Evolutionary conservation across 1,140 invertebrate species (phyloP), one percentile per base, ranked within the genome.

Genomic region (Caligus rogercresseyi): DNA sequence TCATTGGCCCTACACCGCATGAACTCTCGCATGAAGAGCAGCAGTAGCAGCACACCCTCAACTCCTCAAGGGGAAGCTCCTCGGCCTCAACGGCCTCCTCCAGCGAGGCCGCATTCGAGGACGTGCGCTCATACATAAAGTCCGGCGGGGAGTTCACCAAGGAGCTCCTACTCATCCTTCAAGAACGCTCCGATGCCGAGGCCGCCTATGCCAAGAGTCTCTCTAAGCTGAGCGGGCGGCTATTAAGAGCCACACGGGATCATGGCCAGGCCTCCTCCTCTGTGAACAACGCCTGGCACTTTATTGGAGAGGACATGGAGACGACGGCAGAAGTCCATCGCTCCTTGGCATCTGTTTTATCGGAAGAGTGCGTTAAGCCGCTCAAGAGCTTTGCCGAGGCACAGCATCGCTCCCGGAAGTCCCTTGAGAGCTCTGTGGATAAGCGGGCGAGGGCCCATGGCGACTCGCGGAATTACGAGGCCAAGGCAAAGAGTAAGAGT

Each of bases 91-190:
- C n/a, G n/a, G n/a, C n/a, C n/a, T n/a, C n/a, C n/a, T n/a, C n/a
- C n/a, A n/a, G n/a, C n/a, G 85, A 87, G 73, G 87, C 87, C 73
- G 89, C 89, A 14, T 95, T 94, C 73, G 89, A 93, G 70, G 90
- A 94, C 71, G 76, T 95, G 23, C 79, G 89, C 63, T 81, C 85
- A 66, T 89, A 89, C 71, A 84, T 95, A 65, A 92, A 92, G 72
- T 87, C 91, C 72, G 89, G 89, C 18, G 86, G 86, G 53, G 90
- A 95, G 72, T 91, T 94, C 70, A 89, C 86, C 74, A 93, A 93
- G 71, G 89, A 94, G 70, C 76, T 95, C 21, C 80, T 87, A 0
- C 74, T 80, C 43, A 87, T 94, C 67, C 75, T 94, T 62, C 86
- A 91, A 73, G 90, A 95, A 77, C 86, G 87, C 77, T 84, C 89